Evolutionary conservation across 2,797 vertebrate genomes (phyloP).

Genomic region (Girardinus metallicus): DNA sequence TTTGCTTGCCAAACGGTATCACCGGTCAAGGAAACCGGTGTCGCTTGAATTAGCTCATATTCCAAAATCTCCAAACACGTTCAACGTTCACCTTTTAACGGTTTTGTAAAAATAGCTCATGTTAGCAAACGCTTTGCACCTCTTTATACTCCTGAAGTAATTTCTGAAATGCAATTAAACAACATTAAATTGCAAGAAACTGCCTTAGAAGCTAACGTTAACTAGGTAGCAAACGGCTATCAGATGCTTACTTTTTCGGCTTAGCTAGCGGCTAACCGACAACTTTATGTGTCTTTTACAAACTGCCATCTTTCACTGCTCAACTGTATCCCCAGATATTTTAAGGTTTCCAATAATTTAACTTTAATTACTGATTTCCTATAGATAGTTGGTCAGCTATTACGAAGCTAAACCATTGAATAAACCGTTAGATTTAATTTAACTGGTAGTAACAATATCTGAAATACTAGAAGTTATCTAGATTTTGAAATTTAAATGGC

Average conservation of each 20-base stretch:
- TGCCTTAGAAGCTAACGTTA: rapidly evolving
- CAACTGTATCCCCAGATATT: neutral
- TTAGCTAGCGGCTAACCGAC: neutral
- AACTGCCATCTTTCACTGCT: neutral
- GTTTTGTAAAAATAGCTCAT: rapidly evolving
- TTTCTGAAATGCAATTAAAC: neutral
- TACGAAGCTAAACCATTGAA: neutral
- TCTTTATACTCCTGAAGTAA: neutral
- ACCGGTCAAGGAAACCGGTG: neutral
- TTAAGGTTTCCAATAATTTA: neutral
- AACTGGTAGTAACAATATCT: neutral
- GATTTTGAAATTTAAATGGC: neutral
- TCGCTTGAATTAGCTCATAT: conserved; percentile 36
- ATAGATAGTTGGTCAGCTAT: neutral
- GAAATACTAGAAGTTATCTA: neutral
- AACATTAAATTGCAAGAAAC: neutral
- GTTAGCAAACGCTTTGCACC: neutral
- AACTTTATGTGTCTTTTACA: neutral
- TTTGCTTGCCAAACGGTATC: rapidly evolving
- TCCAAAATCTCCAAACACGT: neutral
- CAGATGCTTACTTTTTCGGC: neutral
- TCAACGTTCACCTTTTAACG: neutral
- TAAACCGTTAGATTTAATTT: neutral
- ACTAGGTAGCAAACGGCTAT: neutral
- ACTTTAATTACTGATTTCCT: neutral